A percentile compares a stretch with the other conserved stretches of the same genome.
Conservation (phyloP, 2,888 invertebrate species). For the Seira ritae region DNA sequence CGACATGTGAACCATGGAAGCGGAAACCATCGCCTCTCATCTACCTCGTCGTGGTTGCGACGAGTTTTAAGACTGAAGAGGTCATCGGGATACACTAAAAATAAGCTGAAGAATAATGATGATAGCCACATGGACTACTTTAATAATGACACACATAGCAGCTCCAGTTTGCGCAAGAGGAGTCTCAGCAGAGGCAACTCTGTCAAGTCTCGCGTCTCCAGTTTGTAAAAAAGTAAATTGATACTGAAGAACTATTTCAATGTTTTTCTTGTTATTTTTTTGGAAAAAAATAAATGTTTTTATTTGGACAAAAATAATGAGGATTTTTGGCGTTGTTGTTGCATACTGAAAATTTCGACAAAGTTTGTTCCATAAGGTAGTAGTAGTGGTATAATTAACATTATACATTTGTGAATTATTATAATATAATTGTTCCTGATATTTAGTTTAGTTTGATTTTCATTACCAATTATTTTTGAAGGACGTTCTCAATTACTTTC, state of each 20-base stretch:
- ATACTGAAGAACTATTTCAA: background rate
- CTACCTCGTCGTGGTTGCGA: conserved; percentile 64
- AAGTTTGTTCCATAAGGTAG: too few species aligned
- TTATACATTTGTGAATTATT: too few species aligned
- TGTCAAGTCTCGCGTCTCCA: conserved; percentile 52
- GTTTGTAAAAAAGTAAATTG: conserved; percentile 52
- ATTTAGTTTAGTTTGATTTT: too few species aligned
- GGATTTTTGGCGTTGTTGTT: too few species aligned
- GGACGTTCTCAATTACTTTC: conserved; percentile 15
- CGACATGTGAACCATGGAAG: background rate
- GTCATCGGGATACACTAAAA: conserved; percentile 42
- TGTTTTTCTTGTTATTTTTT: conserved; percentile 30
- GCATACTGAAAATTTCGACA: too few species aligned
- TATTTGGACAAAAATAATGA: conserved; percentile 19
- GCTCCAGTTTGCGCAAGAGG: conserved; percentile 20
- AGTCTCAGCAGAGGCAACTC: conserved; percentile 54
- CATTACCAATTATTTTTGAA: too few species aligned
- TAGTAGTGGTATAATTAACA: too few species aligned
- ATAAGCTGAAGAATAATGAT: conserved; percentile 15
- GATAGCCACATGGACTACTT: conserved; percentile 28
- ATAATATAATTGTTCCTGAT: too few species aligned
- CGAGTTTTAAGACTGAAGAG: conserved; percentile 62
- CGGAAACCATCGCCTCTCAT: conserved; percentile 51
- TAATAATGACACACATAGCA: conserved; percentile 39
- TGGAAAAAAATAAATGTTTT: conserved; percentile 12